Base-by-base conservation (phyloP, 2,113 vertebrate species). In the Anoplopoma fimbria region DNA sequence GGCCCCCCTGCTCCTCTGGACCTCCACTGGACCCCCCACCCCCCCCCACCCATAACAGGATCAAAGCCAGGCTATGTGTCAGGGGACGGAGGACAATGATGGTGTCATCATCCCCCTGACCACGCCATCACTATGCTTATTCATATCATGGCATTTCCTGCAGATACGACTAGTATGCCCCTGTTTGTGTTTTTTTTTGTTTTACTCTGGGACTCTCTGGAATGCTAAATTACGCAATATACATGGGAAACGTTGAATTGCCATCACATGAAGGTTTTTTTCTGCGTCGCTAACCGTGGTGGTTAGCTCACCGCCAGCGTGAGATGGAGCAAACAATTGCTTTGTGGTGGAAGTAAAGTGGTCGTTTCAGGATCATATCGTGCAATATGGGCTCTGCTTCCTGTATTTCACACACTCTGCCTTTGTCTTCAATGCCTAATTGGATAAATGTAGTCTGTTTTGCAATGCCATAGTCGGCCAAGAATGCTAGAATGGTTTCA, bases 131-230 rank as follows among this genome's bases (percentile, higher is more conserved):
- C 77, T 62, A 69, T 67, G 51, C 74, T 77, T 58, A 83, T 49
- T 89, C 77, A 65, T 87, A 78, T 86, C 85, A 49, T 73, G 81
- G 86, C n/a, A 89, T 93, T 93, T 93, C 91, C 91, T 93, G 81
- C 81, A 86, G 92, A 94, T 93, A 92, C 86, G 75, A 15, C 69
- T 87, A 88, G 91, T 72, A 92, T 92, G 90, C 77, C 60, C 31
- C 42, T 80, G 81, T 85, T 85, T 91, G 51, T 84, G 65, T 75
- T 67, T 15, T n/a, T 13, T 47, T 81, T 84, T 42, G n/a, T 36
- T 65, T 73, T 86, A 81, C 83, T 82, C 70, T 58, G 6, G 19
- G 68, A 23, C 13, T 82, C 65, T 78, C 55, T 68, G 86, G 76
- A 90, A 92, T 87, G 84, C 71, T 33, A 67, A 68, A 88, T 89